phyloP scores from a whole-genome alignment of 1,140 invertebrate species.

The Magallana angulata region DNA sequence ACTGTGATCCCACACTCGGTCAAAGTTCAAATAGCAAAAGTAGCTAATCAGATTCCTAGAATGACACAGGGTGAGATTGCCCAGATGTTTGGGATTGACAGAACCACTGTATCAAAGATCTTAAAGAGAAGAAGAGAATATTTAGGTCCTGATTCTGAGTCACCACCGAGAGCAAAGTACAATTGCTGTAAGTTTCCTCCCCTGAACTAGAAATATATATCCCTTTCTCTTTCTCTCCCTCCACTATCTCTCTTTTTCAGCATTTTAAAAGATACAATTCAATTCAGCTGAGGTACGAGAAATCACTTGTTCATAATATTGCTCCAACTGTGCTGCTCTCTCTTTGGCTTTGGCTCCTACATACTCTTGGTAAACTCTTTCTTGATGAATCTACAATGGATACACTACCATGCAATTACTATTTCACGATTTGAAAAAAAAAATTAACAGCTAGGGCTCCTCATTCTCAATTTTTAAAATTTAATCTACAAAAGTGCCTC shows the following conservation, averaged over 20 bases:
- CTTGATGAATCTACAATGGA: conserved; percentile 72
- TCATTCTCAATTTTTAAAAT: too few species aligned
- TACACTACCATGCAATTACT: neutral
- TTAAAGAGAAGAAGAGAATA: conserved; percentile 55
- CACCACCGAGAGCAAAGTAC: neutral
- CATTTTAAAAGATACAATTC: conserved; percentile 65
- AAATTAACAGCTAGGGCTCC: too few species aligned
- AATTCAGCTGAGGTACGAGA: conserved; percentile 70
- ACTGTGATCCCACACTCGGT: conserved; percentile 55
- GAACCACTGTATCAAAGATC: conserved; percentile 65
- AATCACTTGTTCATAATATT: conserved; percentile 77
- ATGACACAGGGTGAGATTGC: conserved; percentile 66
- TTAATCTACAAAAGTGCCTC: too few species aligned
- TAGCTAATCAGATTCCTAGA: conserved; percentile 58
- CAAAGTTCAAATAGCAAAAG: conserved; percentile 56
- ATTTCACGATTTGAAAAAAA: too few species aligned
- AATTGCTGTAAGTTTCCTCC: neutral
- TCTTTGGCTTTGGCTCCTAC: conserved; percentile 74
- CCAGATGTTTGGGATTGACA: conserved; percentile 65
- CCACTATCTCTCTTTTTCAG: neutral
- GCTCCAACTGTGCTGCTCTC: conserved; percentile 71
- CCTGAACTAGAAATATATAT: neutral
- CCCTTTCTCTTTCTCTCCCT: neutral
- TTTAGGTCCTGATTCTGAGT: neutral
- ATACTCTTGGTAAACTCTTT: conserved; percentile 76